Evolutionary conservation across 2,797 vertebrate species (phyloP).

Genomic region (Pangasius mekongensis): DNA sequence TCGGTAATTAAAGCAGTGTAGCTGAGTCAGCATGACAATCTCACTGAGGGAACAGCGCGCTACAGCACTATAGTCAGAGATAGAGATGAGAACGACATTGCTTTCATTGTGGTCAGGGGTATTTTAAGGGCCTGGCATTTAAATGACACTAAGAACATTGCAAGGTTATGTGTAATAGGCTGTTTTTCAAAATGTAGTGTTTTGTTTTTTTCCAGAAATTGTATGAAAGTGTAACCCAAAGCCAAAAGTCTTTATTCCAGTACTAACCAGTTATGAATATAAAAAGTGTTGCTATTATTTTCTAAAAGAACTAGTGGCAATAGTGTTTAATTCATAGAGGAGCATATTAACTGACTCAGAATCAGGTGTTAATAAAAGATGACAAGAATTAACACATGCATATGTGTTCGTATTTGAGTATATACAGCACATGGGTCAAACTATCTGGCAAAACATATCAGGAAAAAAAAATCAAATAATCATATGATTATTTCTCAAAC

Average conservation of each 20-base stretch:
- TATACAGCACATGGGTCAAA: neutral
- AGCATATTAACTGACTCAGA: neutral
- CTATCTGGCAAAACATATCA: neutral
- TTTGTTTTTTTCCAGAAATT: neutral
- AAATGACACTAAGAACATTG: conserved; percentile 18
- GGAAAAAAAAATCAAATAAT: neutral
- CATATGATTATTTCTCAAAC: neutral
- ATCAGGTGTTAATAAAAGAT: neutral
- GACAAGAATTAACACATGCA: neutral
- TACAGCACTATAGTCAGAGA: conserved; percentile 31
- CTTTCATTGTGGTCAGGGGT: conserved; percentile 25
- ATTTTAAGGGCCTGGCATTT: conserved; percentile 24
- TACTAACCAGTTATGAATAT: neutral
- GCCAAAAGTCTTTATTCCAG: neutral
- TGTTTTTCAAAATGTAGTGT: neutral
- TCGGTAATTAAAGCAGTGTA: conserved; percentile 74
- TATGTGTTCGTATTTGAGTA: neutral
- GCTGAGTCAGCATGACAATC: conserved; percentile 74
- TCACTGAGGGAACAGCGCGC: conserved; percentile 32
- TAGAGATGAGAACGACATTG: conserved; percentile 15
- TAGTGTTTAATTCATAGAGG: neutral
- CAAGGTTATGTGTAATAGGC: neutral
- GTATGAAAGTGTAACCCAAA: neutral
- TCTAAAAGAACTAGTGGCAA: neutral
- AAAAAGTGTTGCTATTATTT: neutral